phyloP scores from a whole-genome alignment of 2,888 invertebrate species.

The Cryptus armator region DNA sequence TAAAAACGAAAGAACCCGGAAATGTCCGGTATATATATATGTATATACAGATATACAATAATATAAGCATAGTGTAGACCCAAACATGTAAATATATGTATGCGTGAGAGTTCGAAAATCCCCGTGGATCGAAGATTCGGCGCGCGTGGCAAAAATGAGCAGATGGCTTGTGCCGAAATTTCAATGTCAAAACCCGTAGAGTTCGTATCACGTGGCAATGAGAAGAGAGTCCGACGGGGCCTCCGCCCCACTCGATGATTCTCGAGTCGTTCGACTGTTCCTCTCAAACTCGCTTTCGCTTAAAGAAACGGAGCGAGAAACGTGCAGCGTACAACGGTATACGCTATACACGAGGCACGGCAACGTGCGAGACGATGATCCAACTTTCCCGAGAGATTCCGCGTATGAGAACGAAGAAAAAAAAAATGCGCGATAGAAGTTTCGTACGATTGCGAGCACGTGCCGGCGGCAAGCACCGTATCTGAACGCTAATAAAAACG shows the following conservation, averaged over 20 bases:
- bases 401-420: background rate
- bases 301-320: background rate
- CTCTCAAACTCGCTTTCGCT: background rate
- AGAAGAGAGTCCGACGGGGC: background rate
- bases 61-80: background rate
- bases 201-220: background rate
- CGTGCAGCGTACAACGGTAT: background rate
- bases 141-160: background rate
- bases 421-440: background rate
- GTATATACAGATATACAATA: too few species aligned
- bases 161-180: background rate
- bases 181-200: background rate
- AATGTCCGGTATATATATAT: background rate
- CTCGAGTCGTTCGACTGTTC: background rate
- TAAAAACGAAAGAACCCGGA: background rate
- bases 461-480: background rate
- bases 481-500: background rate
- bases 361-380: constrained; percentile 9
- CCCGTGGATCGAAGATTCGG: background rate
- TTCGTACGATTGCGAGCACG: background rate
- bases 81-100: background rate
- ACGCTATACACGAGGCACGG: background rate
- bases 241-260: background rate
- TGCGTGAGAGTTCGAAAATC: background rate
- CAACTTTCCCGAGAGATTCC: background rate